Evolutionary conservation across 2,888 invertebrate genomes (phyloP).

Genomic region (Nephrotoma flavescens): DNA sequence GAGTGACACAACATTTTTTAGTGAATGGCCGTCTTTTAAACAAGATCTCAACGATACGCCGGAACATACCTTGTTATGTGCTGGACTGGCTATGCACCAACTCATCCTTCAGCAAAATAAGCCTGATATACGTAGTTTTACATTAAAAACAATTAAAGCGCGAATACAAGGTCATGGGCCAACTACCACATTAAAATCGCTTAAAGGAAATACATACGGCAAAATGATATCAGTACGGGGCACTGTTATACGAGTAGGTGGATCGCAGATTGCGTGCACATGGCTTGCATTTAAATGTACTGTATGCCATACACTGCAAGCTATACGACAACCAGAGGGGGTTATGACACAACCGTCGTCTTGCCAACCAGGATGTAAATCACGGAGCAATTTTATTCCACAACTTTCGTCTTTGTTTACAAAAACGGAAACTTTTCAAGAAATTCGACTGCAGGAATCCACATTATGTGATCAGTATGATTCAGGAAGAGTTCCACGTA

Average conservation of each 20-base stretch:
- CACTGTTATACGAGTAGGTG: conserved; percentile 68
- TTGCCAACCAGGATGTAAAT: conserved; percentile 42
- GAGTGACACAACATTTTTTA: conserved; percentile 40
- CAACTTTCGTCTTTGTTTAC: conserved; percentile 52
- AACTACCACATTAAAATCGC: conserved; percentile 46
- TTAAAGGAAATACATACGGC: conserved; percentile 62
- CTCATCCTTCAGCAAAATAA: conserved; percentile 28
- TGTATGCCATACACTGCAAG: conserved; percentile 49
- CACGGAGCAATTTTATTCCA: conserved; percentile 46
- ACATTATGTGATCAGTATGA: conserved; percentile 32
- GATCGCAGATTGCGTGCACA: conserved; percentile 54
- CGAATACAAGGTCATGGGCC: conserved; percentile 49
- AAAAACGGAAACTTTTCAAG: conserved; percentile 63
- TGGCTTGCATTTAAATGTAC: conserved; percentile 67
- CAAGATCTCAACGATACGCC: conserved; percentile 53
- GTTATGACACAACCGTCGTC: conserved; percentile 34
- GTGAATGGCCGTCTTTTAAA: conserved; percentile 46
- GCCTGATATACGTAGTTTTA: conserved; percentile 29
- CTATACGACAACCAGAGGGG: conserved; percentile 38
- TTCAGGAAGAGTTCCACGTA: conserved; percentile 57
- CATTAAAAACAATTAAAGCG: conserved; percentile 29
- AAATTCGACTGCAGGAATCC: conserved; percentile 68
- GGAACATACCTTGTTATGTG: conserved; percentile 46
- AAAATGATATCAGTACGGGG: conserved; percentile 65
- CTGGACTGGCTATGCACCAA: conserved; percentile 71